Evolutionary conservation across 2,888 invertebrate genomes (phyloP), one percentile per base, ranked within the genome.

Genomic region (Laspeyria flexula): DNA sequence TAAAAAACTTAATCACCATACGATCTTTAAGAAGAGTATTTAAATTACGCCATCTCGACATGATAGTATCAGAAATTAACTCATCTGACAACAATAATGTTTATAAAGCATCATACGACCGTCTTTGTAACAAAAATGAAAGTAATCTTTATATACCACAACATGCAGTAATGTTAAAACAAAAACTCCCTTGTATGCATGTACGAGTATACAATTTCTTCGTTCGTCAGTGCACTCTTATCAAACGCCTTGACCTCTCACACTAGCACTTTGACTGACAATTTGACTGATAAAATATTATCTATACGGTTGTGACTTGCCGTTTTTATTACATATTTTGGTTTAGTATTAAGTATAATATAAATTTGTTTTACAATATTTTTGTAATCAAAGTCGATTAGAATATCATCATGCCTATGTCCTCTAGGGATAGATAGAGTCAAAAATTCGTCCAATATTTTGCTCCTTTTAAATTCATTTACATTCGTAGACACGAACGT

Each of bases 241-340:
- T 69, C 68, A 10, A n/a, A 5, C 46, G 60, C 61, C 68, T 69
- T 69, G 68, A 69, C 60, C 68, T 9, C 51, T 58, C 40, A 40
- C 66, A 63, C 51, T 55, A 40, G 38, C 54, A 51, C 45, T 42
- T 48, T 55, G 53, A 33, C 43, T 57, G 67, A 44, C 59, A 56
- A 56, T 53, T 50, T 50, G 49, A 56, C 39, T 52, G 66, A 70
- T 63, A 63, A 44, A 45, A 48, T n/a, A n/a, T 5, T 27, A 42
- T 48, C 33, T 21, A 37, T 39, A 15, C 40, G 49, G 56, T 48
- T 44, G 59, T 55, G 18, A 13, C 11, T 40, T 7, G 6, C 27
- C 16, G 33, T 38, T 40, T 51, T 42, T 37, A 7, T 25, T 25
- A 1, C 9, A 6, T 25, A 7, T 1, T 7, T 25, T 7, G 4